phyloP scores from a whole-genome alignment of 2,797 vertebrate species.

The Cheirogaleus major region DNA sequence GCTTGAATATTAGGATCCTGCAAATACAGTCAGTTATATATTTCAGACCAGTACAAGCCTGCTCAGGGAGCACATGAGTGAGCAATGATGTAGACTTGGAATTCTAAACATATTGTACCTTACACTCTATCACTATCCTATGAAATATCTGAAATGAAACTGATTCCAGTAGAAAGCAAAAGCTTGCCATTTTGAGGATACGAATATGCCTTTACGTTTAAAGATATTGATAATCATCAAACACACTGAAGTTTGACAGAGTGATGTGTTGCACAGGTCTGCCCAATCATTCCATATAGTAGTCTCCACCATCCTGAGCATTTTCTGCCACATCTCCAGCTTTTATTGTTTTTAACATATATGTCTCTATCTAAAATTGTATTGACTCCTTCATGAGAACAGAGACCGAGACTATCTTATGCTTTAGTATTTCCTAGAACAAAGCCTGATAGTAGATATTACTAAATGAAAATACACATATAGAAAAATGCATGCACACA shows the following conservation, averaged over 20 bases:
- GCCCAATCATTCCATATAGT: background rate
- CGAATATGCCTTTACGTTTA: background rate
- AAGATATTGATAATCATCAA: background rate
- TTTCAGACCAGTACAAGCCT: background rate
- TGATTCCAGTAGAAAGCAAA: background rate
- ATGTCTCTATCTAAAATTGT: background rate
- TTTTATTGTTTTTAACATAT: background rate
- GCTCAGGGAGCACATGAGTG: background rate
- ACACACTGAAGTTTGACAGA: background rate
- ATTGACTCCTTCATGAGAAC: background rate
- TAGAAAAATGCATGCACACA: background rate
- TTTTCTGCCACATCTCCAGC: background rate
- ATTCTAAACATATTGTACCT: background rate
- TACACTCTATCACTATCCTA: background rate
- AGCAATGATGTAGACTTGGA: background rate
- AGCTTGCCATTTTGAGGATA: background rate
- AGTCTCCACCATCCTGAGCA: accelerated
- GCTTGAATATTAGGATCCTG: background rate
- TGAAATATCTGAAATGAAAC: background rate
- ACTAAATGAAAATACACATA: background rate
- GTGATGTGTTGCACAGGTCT: background rate
- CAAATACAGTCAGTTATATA: background rate
- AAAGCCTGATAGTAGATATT: background rate
- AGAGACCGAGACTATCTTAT: background rate
- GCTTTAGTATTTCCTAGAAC: background rate